Evolutionary conservation across 2,888 invertebrate genomes (phyloP), one percentile per base, ranked within the genome.

Genomic region (Drosophila kokeensis): DNA sequence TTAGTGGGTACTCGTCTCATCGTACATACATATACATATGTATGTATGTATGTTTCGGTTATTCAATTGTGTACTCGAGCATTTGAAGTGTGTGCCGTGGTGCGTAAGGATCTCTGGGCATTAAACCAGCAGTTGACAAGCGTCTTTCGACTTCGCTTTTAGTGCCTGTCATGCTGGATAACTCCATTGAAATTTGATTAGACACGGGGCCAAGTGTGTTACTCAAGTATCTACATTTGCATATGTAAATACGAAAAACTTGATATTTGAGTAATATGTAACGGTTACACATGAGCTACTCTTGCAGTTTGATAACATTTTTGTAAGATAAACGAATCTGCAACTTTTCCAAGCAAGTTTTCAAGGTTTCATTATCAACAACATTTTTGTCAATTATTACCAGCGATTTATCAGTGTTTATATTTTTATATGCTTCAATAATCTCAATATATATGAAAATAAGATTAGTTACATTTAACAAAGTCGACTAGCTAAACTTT

Each of bases 181-280:
- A 74, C 75, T 73, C 81, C 81, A 75, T 80, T 73, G 75, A 80
- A 83, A 83, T 80, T 83, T 70, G 83, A 86, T 86, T 78, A 81
- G 73, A 82, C 53, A 70, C 48, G 38, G 53, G 40, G 57, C 68
- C 68, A 68, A 68, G 69, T 68, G 68, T 40, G 57, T 13, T 40
- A 27, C 50, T 27, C 27, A 68, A 68, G 48, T 57, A 57, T 68
- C 38, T n/a, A 29, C 69, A 68, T 68, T 68, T 68, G 69, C 36
- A 68, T 68, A 57, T 68, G 67, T 68, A 68, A 68, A 69, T 61
- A 48, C 32, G 29, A 34, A 30, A 32, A 53, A 45, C 36, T 32
- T 8, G 52, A 13, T 24, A 24, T 54, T 15, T 6, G n/a, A 42
- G 57, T 30, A 15, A 67, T 45, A 36, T 65, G 53, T 21, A 18